Evolutionary conservation across 2,888 invertebrate genomes (phyloP), one percentile per base, ranked within the genome.

Genomic region (Rhopalosiphum nymphaeae): DNA sequence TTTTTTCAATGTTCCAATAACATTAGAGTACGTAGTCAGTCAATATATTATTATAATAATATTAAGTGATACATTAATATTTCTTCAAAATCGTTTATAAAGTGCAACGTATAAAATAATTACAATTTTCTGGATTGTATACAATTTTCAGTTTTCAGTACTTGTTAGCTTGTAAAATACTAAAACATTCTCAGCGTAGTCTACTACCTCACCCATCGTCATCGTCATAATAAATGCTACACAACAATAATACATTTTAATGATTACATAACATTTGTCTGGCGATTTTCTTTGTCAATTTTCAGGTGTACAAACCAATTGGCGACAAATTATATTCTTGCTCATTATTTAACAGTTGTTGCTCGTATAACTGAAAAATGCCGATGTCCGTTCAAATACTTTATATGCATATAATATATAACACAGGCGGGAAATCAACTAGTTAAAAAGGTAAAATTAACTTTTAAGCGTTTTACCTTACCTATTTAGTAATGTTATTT

Each of bases 311-410:
- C 36, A 78, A 78, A 78, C 36, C 36, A 36, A 36, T 21, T 36
- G 21, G 10, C 21, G 7, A 36, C 78, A 21, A 78, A 21, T 36
- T 78, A 25, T 36, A 21, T 36, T 9, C 21, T 78, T 78, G 21
- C 2, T 9, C 36, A 21, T 78, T 3, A 78, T 9, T 21, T 16
- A 5, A 21, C 21, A 21, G 53, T 78, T 36, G 9, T 78, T 3
- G 9, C 7, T 78, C 53, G 53, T 1, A 78, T 36, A 78, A 21
- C 16, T n/a, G 16, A 2, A n/a, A n/a, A 16, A 67, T n/a, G 5
- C 0, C 11, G 3, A 61, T 11, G 4, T 67, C 5, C 1, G 4
- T n/a, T n/a, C n/a, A 1, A n/a, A 16, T 2, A 16, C 7, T n/a
- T 16, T 67, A 4, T 4, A 67, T 4, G 21, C n/a, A n/a, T 21